Percentiles rank a stretch among this genome's conserved stretches.
phyloP scores from a whole-genome alignment of 1,140 invertebrate species.

The Micrasema longulum region DNA sequence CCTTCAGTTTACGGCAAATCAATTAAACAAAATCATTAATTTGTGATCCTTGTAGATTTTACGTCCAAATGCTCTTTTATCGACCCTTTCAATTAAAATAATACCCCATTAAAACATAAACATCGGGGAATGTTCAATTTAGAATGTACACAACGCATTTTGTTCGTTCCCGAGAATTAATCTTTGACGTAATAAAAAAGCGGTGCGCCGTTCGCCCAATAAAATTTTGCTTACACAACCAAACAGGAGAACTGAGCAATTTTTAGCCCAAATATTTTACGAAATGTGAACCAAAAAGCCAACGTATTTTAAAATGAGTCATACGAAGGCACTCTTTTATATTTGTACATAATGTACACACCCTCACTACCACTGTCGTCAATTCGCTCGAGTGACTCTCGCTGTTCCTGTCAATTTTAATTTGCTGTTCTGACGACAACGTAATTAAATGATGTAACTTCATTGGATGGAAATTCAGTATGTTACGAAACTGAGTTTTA shows the following conservation, averaged over 20 bases:
- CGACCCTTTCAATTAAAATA: constrained; percentile 40
- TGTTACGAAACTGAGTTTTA: too few relatives aligned
- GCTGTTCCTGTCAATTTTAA: constrained; percentile 43
- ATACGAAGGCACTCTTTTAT: too few relatives aligned
- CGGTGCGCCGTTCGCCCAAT: constrained; percentile 32
- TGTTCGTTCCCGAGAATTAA: constrained; percentile 24
- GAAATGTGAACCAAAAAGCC: constrained; percentile 17
- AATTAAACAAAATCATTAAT: constrained; percentile 37
- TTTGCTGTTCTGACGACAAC: constrained; percentile 31
- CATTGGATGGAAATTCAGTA: constrained; percentile 41
- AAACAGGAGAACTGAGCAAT: constrained; percentile 25
- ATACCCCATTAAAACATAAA: constrained; percentile 41
- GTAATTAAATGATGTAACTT: constrained; percentile 40
- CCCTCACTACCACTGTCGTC: constrained; percentile 16
- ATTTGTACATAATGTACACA: not conserved
- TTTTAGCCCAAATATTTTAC: constrained; percentile 33
- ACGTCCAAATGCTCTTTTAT: constrained; percentile 35
- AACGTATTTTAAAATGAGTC: constrained; percentile 25
- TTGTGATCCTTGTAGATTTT: constrained; percentile 37
- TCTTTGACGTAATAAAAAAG: constrained; percentile 43
- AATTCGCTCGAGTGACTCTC: constrained; percentile 31
- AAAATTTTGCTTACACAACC: constrained; percentile 43
- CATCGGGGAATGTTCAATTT: constrained; percentile 39
- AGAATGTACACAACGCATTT: constrained; percentile 27
- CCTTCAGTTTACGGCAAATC: constrained; percentile 25